These are phyloP conservation scores for Sminthurinus aureus DNA, from an alignment of 2,888 invertebrate genomes.

Conservation along the genomic window DNA sequence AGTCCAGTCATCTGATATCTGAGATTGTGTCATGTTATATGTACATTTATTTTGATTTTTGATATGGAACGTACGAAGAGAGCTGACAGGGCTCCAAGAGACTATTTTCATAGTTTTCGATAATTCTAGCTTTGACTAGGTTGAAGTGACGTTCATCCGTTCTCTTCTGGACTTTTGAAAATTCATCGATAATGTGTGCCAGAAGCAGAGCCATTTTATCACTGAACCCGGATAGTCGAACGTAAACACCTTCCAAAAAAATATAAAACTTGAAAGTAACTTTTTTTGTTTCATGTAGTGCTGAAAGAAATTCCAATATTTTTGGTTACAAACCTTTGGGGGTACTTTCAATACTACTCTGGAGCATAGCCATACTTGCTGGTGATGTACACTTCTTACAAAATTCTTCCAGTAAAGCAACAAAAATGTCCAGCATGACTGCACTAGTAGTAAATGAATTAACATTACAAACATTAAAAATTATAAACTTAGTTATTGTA, in stretches of 20 bases:
- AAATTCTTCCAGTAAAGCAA: neutral
- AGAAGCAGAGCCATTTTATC: conserved; percentile 17
- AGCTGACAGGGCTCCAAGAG: conserved; percentile 8
- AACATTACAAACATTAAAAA: too few relatives aligned
- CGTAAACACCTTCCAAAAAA: too few relatives aligned
- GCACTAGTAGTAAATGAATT: conserved; percentile 9
- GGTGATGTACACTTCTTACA: conserved; percentile 12
- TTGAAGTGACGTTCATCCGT: neutral
- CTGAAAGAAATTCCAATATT: too few relatives aligned
- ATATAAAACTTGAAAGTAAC: too few relatives aligned
- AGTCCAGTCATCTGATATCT: too few relatives aligned
- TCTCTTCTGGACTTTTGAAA: conserved; percentile 1
- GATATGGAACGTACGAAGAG: conserved; percentile 20
- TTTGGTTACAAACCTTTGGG: too few relatives aligned
- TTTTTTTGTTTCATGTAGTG: too few relatives aligned
- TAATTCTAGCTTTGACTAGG: neutral
- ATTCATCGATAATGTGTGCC: neutral
- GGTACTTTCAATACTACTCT: neutral
- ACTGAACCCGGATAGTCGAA: conserved; percentile 25
- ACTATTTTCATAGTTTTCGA: neutral
- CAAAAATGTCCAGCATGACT: conserved; percentile 29
- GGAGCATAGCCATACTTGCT: conserved; percentile 19
- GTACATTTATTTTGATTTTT: too few relatives aligned
- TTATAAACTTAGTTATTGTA: too few relatives aligned
- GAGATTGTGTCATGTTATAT: too few relatives aligned